These are phyloP conservation scores for Ammospiza nelsoni DNA, from an alignment of 2,113 vertebrate genomes.

Conservation along the genomic window DNA sequence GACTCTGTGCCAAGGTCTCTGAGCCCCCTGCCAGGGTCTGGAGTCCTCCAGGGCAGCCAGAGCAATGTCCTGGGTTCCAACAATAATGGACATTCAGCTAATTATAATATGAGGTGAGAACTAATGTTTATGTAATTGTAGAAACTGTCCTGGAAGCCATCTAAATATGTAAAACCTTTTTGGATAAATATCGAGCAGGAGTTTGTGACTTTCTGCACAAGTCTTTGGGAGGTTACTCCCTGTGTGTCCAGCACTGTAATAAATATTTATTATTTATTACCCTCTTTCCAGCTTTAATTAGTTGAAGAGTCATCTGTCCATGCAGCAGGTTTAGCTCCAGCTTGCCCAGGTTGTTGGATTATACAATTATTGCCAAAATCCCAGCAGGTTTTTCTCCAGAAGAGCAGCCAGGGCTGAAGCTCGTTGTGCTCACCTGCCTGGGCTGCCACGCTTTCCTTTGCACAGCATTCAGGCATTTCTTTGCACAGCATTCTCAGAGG, in stretches of 20 bases:
- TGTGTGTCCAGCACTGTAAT: accelerated
- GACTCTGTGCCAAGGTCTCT: too few species aligned
- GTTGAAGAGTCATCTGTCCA: background rate
- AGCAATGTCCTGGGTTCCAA: too few species aligned
- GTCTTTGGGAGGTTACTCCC: background rate
- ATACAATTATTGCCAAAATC: background rate
- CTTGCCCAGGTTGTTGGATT: background rate
- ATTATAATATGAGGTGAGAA: background rate
- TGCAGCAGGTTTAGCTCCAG: background rate
- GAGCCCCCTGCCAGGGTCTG: too few species aligned
- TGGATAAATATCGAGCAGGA: background rate
- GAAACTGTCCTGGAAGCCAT: background rate
- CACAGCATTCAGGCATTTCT: background rate
- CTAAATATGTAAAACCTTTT: background rate
- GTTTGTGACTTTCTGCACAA: background rate
- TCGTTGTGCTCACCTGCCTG: accelerated
- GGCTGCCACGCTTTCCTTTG: background rate
- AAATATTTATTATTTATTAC: background rate
- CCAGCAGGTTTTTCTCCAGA: background rate
- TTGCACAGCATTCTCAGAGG: background rate
- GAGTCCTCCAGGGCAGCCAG: too few species aligned
- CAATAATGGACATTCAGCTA: background rate
- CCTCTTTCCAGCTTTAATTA: background rate
- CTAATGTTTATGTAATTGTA: background rate
- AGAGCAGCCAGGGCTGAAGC: background rate